Conservation (phyloP, 2,888 invertebrate genomes). For the Tenthredo amoena region DNA sequence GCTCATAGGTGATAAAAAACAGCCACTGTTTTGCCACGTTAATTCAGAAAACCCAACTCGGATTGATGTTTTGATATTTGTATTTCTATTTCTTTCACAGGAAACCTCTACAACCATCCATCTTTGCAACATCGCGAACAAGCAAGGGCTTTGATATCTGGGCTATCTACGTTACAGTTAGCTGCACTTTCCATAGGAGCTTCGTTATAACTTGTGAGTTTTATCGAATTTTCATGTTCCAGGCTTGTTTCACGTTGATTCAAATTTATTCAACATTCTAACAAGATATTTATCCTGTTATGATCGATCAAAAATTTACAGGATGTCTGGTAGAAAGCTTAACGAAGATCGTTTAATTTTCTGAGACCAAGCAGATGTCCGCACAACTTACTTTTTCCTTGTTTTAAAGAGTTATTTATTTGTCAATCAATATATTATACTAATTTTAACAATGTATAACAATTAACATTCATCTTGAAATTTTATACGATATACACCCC, state of each 20-base stretch:
- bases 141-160: conserved; percentile 58
- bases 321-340: background rate
- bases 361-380: background rate
- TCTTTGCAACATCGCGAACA: conserved; percentile 56
- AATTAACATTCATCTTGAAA: conserved; percentile 4
- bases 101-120: conserved; percentile 72
- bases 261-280: background rate
- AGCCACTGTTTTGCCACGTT: background rate
- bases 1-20: conserved; percentile 70
- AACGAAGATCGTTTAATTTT: background rate
- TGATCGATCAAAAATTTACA: background rate
- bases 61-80: conserved; percentile 11
- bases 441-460: background rate
- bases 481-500: background rate
- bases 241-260: background rate
- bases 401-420: background rate
- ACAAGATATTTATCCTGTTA: background rate
- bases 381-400: background rate
- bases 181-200: conserved; percentile 52
- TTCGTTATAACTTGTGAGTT: conserved; percentile 19
- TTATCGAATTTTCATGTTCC: background rate
- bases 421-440: background rate
- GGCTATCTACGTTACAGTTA: conserved; percentile 60
- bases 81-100: conserved; percentile 60
- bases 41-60: background rate